A percentile compares a stretch with the other conserved stretches of the same genome.
Conservation (phyloP, 1,140 invertebrate species). For the Formica exsecta region DNA sequence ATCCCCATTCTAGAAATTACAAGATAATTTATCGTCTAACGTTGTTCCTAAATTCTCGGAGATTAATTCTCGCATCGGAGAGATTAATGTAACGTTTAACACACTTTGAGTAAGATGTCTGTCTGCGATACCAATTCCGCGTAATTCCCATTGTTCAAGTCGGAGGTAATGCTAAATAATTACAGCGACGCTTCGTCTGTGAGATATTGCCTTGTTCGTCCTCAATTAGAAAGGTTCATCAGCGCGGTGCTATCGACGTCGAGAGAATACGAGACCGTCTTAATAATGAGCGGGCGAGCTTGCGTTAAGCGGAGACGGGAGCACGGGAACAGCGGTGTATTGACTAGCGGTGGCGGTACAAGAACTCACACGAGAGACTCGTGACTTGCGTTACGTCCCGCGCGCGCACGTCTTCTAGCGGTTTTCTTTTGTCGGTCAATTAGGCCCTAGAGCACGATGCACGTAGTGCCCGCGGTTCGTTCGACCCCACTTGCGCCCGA, state of each 20-base stretch:
- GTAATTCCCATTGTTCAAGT: background rate
- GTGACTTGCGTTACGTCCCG: slow-evolving; percentile 53
- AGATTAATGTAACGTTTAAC: slow-evolving; percentile 33
- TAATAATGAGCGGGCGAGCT: slow-evolving; percentile 23
- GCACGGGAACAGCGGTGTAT: slow-evolving; percentile 37
- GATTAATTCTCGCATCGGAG: background rate
- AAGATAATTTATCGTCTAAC: background rate
- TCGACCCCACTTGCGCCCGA: slow-evolving; percentile 14
- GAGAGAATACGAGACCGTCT: background rate
- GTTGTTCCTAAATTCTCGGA: slow-evolving; percentile 1
- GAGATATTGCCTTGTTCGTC: background rate
- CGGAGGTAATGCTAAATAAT: slow-evolving; percentile 24
- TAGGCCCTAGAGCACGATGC: slow-evolving; percentile 51
- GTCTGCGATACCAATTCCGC: background rate
- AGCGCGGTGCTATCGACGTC: slow-evolving; percentile 12
- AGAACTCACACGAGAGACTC: slow-evolving; percentile 37
- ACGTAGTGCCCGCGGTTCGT: background rate
- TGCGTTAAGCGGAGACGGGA: background rate
- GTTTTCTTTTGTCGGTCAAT: slow-evolving; percentile 70
- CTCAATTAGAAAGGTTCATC: slow-evolving; percentile 22
- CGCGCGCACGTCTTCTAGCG: slow-evolving; percentile 26
- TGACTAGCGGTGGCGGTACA: background rate
- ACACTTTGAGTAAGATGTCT: background rate
- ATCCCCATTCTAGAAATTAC: too few relatives aligned
- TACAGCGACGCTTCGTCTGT: background rate